Percentiles rank a stretch among this genome's conserved stretches.
Evolutionary conservation across 1,140 invertebrate genomes (phyloP).

Genomic region (Goniozus legneri): DNA sequence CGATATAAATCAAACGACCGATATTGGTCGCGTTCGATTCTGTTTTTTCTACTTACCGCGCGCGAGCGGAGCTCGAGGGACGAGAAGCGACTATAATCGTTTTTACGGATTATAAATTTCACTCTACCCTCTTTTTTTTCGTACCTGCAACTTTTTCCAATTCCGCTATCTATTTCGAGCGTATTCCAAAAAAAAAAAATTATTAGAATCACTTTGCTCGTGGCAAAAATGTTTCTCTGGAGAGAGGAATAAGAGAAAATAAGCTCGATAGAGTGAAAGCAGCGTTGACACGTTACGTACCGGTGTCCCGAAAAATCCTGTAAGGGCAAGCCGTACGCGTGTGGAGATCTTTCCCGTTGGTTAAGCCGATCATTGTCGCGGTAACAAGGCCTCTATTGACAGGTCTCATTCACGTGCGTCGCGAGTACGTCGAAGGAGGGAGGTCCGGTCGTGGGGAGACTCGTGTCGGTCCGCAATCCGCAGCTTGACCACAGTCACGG

Average conservation of each 20-base stretch:
- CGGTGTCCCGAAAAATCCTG: conserved; percentile 16
- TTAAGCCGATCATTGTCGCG: conserved; percentile 52
- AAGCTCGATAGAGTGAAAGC: no score
- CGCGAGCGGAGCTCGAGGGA: no score
- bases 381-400: conserved; percentile 52
- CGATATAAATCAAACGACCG: no score
- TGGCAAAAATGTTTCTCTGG: not conserved
- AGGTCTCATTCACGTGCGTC: conserved; percentile 36
- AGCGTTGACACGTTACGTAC: not conserved
- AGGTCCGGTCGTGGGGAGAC: not conserved
- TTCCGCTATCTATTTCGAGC: no score
- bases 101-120: no score
- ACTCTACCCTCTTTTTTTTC: no score
- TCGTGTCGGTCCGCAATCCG: conserved; percentile 28
- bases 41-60: no score
- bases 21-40: no score
- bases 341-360: conserved; percentile 47
- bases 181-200: no score
- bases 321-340: conserved; percentile 27
- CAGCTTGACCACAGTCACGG: conserved; percentile 36
- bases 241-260: not conserved
- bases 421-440: conserved; percentile 7
- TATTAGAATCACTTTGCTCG: not conserved
- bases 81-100: no score
- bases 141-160: no score